These are phyloP conservation scores for Leptestheria dahalacensis DNA, from an alignment of 1,140 invertebrate genomes.

Conservation along the genomic window DNA sequence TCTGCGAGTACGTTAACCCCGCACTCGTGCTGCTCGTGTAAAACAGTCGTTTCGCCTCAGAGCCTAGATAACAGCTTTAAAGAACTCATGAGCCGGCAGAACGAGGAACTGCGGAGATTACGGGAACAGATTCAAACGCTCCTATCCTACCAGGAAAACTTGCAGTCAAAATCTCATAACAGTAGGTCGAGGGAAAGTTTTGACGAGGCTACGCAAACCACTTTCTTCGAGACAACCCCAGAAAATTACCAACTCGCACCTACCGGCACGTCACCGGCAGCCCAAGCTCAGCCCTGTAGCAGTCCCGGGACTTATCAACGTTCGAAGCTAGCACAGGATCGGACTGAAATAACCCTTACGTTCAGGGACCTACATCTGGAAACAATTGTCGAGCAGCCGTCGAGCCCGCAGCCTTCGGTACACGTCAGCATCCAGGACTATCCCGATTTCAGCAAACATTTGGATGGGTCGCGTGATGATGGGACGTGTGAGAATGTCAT, in stretches of 20 bases:
- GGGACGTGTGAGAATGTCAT: conserved; percentile 1
- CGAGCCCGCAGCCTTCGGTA: conserved; percentile 9
- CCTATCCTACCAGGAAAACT: conserved; percentile 9
- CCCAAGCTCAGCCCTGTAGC: neutral
- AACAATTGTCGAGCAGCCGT: conserved; percentile 12
- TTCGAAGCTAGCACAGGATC: neutral
- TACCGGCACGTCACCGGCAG: neutral
- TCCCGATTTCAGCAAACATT: conserved; percentile 1
- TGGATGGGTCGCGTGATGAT: neutral
- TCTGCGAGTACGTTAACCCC: too few relatives aligned
- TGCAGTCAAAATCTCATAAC: neutral
- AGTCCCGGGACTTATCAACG: neutral
- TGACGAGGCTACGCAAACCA: conserved; percentile 5
- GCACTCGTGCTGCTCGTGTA: neutral
- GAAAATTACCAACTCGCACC: neutral
- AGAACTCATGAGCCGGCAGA: neutral
- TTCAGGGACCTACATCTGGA: conserved; percentile 14
- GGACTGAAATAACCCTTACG: conserved; percentile 8
- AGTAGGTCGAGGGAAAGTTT: neutral
- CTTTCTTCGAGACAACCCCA: neutral
- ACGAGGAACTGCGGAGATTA: conserved; percentile 1
- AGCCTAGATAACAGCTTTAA: neutral
- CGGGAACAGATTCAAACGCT: conserved; percentile 13
- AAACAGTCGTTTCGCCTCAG: neutral
- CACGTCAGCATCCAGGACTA: conserved; percentile 14